Base-by-base conservation (phyloP, 2,113 vertebrate genomes). In the Zeus faber region DNA sequence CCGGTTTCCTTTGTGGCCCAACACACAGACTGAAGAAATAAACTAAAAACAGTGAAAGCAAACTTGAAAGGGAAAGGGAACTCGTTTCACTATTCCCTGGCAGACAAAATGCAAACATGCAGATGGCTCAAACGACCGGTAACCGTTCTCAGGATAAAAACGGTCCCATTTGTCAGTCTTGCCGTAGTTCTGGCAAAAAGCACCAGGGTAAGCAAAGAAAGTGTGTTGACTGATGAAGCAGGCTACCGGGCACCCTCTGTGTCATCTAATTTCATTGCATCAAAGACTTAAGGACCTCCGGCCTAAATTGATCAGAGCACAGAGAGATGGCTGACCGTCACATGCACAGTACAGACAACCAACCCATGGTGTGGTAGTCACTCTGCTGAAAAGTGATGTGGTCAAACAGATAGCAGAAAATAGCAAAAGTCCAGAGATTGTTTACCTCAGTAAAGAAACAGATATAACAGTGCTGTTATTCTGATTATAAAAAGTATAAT, bases 151-250 rank as follows among this genome's bases (percentile, higher is more conserved):
- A 33, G 31, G 31, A 33, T 11, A 31, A 2, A 2, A 65, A 62
- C 64, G 50, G n/a, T n/a, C n/a, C n/a, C n/a, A n/a, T n/a, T n/a
- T n/a, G n/a, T n/a, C n/a, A n/a, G n/a, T n/a, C n/a, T n/a, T n/a
- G n/a, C n/a, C n/a, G n/a, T n/a, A n/a, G n/a, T n/a, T n/a, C n/a
- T n/a, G n/a, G n/a, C n/a, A n/a, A 48, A 41, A 24, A 22, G 54
- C 51, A 49, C 62, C 41, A 44, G 60, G 26, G 26, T 74, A 77
- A 18, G 79, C 79, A 86, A 69, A 72, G 67, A 61, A 83, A 70
- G 73, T 67, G 76, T 85, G 82, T 83, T 62, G 69, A 67, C 75
- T 83, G 65, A 37, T 50, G 63, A 62, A 45, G 65, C 26, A 37
- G 62, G 68, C 67, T 73, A 73, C 70, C 59, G 59, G 35, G 59